phyloP scores from a whole-genome alignment of 1,140 invertebrate genomes.

The Drosophila jambulina region DNA sequence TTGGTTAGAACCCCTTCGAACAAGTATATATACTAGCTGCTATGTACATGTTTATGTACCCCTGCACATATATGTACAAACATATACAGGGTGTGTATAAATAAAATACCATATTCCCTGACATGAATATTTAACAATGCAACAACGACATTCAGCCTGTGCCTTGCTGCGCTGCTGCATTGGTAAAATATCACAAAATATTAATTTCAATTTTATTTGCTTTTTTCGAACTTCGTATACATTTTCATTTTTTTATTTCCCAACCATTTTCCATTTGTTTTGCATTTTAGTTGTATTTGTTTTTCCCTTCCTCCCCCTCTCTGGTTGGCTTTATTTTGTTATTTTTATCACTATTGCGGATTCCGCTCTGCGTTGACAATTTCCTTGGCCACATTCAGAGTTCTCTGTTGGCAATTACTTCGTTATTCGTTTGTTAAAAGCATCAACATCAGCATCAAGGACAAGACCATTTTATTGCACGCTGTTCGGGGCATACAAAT shows the following conservation, averaged over 20 bases:
- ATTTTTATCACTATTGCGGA: constrained; percentile 9
- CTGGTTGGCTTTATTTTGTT: background rate
- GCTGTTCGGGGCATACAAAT: background rate
- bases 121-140: constrained; percentile 75
- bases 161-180: constrained; percentile 31
- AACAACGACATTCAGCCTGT: constrained; percentile 37
- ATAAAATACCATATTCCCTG: constrained; percentile 41
- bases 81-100: constrained; percentile 15
- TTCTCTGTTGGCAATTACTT: constrained; percentile 33
- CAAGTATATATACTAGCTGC: constrained; percentile 9
- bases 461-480: constrained; percentile 12
- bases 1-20: constrained; percentile 30
- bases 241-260: constrained; percentile 31
- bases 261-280: constrained; percentile 36
- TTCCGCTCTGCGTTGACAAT: constrained; percentile 1
- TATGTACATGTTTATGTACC: background rate
- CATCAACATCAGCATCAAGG: constrained; percentile 7
- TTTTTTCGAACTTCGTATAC: constrained; percentile 40
- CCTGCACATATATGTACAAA: constrained; percentile 1
- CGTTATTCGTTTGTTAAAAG: constrained; percentile 28
- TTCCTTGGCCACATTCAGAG: constrained; percentile 4
- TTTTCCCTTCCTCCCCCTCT: background rate
- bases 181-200: constrained; percentile 74
- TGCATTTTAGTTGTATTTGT: constrained; percentile 43
- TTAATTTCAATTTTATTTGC: constrained; percentile 78